These are phyloP conservation scores for Babyrousa celebensis DNA, from an alignment of 2,797 vertebrate genomes.

Conservation along the genomic window DNA sequence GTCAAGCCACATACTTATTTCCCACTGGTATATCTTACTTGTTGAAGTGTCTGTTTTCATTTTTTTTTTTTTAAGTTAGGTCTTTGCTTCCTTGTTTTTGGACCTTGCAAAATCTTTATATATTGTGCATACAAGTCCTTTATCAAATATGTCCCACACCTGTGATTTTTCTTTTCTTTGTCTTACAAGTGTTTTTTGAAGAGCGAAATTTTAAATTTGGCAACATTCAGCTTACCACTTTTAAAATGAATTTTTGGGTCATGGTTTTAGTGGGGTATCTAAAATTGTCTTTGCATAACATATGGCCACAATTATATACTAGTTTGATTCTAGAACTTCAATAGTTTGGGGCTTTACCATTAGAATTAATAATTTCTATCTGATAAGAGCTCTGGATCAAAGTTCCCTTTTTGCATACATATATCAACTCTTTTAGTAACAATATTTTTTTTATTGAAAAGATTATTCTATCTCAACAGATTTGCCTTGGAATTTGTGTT, in stretches of 20 bases:
- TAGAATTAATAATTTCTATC: neutral
- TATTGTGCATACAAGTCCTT: neutral
- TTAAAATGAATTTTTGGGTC: neutral
- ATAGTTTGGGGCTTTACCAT: neutral
- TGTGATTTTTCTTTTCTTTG: neutral
- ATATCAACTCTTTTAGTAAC: neutral
- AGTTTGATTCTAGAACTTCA: neutral
- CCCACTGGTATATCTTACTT: neutral
- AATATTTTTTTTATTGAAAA: neutral
- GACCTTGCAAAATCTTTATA: neutral
- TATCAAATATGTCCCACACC: neutral
- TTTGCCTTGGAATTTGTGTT: neutral
- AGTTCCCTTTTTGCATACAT: neutral
- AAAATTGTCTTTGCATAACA: neutral
- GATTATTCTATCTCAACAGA: neutral
- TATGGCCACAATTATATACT: neutral
- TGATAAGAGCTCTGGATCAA: neutral
- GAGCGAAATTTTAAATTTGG: neutral
- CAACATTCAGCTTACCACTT: neutral
- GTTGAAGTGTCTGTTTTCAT: neutral
- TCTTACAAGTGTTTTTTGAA: neutral
- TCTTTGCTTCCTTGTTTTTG: conserved; percentile 11
- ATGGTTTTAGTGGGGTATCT: neutral
- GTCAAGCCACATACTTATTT: neutral
- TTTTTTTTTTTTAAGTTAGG: neutral